Conservation (phyloP, 2,888 invertebrate genomes). For the Ophion slaviceki region DNA sequence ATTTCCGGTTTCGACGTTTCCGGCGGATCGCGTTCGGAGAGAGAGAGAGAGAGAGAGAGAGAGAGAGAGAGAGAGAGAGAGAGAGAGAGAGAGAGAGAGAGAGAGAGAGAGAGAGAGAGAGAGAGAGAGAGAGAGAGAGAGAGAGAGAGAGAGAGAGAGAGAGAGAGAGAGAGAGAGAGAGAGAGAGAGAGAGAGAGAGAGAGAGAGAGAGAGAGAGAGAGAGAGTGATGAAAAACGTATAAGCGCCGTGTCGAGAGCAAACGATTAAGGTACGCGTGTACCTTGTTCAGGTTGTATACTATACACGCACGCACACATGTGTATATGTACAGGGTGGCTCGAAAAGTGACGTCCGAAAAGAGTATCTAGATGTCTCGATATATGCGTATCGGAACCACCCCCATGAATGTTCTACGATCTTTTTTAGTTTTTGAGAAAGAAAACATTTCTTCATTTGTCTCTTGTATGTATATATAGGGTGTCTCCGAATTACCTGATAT, state of each 20-base stretch:
- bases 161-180: slow-evolving; percentile 10
- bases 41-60: slow-evolving; percentile 16
- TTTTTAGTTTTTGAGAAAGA: neutral
- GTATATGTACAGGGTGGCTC: neutral
- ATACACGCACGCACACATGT: neutral
- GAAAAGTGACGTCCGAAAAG: neutral
- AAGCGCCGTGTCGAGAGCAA: slow-evolving; percentile 54
- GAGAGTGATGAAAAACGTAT: slow-evolving; percentile 36
- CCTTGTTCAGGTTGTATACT: slow-evolving; percentile 30
- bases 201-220: neutral
- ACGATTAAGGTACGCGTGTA: slow-evolving; percentile 66
- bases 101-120: slow-evolving; percentile 15
- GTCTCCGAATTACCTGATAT: too few species aligned
- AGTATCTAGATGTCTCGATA: too few species aligned
- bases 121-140: slow-evolving; percentile 14
- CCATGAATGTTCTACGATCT: neutral
- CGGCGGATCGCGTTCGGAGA: slow-evolving; percentile 62
- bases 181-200: neutral
- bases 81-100: neutral
- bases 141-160: too few species aligned
- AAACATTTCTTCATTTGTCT: too few species aligned
- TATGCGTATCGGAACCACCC: too few species aligned
- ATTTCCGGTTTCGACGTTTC: slow-evolving; percentile 73
- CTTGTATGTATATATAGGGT: too few species aligned
- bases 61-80: neutral